Percentiles rank a stretch among this genome's conserved stretches.
phyloP scores from a whole-genome alignment of 1,140 invertebrate genomes.

The Drosophila tsacasi region DNA sequence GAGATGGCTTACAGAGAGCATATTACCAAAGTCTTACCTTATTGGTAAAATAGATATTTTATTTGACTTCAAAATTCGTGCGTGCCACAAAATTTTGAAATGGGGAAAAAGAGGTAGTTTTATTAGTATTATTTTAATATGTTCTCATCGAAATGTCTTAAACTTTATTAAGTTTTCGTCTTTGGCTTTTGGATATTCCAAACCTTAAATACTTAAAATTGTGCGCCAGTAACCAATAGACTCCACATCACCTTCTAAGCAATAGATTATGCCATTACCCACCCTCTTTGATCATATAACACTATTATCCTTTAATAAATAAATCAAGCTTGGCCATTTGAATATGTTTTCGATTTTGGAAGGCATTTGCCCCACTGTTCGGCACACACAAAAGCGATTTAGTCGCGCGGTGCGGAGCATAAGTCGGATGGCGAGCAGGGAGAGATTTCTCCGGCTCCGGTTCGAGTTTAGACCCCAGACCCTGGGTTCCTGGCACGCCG shows the following conservation, averaged over 20 bases:
- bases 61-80: too few species aligned
- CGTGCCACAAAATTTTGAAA: too few species aligned
- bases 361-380: conserved; percentile 37
- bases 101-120: too few species aligned
- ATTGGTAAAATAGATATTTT: background rate
- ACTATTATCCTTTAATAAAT: background rate
- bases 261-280: background rate
- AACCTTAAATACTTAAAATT: background rate
- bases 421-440: conserved; percentile 43
- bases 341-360: conserved; percentile 15
- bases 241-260: background rate
- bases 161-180: too few species aligned
- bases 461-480: conserved; percentile 45
- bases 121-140: too few species aligned
- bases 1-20: background rate
- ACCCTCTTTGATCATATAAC: background rate
- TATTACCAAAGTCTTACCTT: background rate
- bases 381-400: conserved; percentile 42
- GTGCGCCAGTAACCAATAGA: too few species aligned
- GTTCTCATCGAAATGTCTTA: too few species aligned
- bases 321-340: background rate
- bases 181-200: too few species aligned
- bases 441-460: conserved; percentile 46
- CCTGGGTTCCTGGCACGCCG: conserved; percentile 68
- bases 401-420: conserved; percentile 37